Evolutionary conservation across 2,113 vertebrate genomes (phyloP).

Genomic region (Telmatochromis brachygnathus): DNA sequence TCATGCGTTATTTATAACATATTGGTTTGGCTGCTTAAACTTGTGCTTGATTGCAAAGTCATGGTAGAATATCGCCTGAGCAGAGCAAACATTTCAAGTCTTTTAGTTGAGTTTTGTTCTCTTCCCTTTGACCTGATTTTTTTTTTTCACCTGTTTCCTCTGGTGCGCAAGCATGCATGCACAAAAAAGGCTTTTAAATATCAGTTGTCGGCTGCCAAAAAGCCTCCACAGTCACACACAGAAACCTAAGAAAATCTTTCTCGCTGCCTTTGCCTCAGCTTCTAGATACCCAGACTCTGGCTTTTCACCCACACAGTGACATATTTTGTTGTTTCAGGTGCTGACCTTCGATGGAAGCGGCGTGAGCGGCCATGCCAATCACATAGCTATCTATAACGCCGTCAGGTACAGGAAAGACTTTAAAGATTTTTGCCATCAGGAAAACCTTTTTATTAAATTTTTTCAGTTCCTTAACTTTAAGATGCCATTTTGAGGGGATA

Average conservation of each 20-base stretch:
- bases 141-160: conserved; percentile 7
- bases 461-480: not conserved
- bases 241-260: not conserved
- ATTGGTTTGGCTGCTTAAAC: not conserved
- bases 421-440: not conserved
- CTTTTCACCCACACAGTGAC: not conserved
- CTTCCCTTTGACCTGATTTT: conserved; percentile 43
- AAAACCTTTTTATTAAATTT: not conserved
- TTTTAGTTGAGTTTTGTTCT: conserved; percentile 14
- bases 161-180: conserved; percentile 21
- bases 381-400: conserved; percentile 76
- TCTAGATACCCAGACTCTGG: conserved; percentile 8
- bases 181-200: conserved; percentile 50
- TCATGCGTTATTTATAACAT: not conserved
- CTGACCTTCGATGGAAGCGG: conserved; percentile 89
- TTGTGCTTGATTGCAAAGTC: not conserved
- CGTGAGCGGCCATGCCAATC: conserved; percentile 90
- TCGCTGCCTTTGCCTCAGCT: not conserved
- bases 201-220: conserved; percentile 48
- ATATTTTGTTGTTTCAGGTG: conserved; percentile 75
- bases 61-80: not conserved
- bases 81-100: conserved; percentile 2
- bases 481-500: not conserved
- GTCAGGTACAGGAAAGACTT: conserved; percentile 74
- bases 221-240: conserved; percentile 27